Conservation (phyloP, 2,888 invertebrate species). For the Philonicus albiceps region DNA sequence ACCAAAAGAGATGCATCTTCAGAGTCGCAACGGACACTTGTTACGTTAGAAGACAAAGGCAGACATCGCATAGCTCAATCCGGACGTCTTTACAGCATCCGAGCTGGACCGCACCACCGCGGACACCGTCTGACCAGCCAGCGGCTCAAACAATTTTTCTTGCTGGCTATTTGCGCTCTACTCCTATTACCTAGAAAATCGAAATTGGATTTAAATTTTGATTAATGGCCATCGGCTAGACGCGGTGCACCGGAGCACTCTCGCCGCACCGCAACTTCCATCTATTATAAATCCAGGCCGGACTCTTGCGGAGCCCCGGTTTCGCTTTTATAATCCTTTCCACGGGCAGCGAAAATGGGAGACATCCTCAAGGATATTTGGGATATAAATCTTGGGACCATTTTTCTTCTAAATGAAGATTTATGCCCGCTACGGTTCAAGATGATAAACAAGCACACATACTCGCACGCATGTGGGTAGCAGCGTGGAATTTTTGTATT, state of each 20-base stretch:
- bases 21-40: not conserved
- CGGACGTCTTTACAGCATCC: not conserved
- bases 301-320: not conserved
- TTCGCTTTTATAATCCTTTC: slow-evolving; percentile 38
- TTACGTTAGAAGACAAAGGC: slow-evolving; percentile 28
- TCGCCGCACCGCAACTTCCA: not conserved
- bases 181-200: slow-evolving; percentile 39
- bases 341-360: not conserved
- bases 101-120: not conserved
- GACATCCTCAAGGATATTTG: slow-evolving; percentile 43
- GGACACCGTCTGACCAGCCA: not conserved
- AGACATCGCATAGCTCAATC: not conserved
- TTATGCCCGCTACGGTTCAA: slow-evolving; percentile 10
- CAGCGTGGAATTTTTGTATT: not conserved
- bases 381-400: slow-evolving; percentile 37
- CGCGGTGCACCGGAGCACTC: not conserved
- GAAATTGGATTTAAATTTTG: slow-evolving; percentile 42
- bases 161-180: slow-evolving; percentile 28
- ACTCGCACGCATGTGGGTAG: not conserved
- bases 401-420: slow-evolving; percentile 45
- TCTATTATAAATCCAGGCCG: not conserved
- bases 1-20: not conserved
- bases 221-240: slow-evolving; percentile 23
- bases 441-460: slow-evolving; percentile 11
- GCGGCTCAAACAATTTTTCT: slow-evolving; percentile 1